phyloP scores from a whole-genome alignment of 2,888 invertebrate species.

The Strigamia crassipes region DNA sequence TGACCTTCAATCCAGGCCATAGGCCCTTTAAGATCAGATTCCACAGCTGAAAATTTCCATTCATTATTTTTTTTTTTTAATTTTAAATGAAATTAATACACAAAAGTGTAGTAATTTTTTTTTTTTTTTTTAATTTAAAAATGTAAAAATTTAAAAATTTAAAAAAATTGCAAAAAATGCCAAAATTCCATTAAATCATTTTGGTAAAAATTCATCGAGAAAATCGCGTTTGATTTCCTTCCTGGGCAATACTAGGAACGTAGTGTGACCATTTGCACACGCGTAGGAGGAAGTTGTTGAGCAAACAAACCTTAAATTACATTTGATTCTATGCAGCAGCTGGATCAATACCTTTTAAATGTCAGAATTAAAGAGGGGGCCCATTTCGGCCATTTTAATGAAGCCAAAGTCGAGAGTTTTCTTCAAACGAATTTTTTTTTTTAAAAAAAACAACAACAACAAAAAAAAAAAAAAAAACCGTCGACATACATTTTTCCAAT shows the following conservation, averaged over 20 bases:
- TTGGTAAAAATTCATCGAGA: not conserved
- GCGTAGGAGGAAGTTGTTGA: not conserved
- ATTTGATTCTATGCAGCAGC: not conserved
- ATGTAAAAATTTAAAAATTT: too few relatives aligned
- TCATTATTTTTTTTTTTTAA: not conserved
- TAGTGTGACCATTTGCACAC: not conserved
- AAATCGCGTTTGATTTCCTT: not conserved
- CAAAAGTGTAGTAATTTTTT: not conserved
- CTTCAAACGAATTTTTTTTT: not conserved
- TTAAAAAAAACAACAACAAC: not conserved
- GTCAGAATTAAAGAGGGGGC: not conserved
- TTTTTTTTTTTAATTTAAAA: too few relatives aligned
- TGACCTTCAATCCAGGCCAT: conserved; percentile 14
- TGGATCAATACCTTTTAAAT: conserved; percentile 10
- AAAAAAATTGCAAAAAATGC: not conserved
- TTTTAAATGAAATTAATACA: not conserved
- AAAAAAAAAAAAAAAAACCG: too few relatives aligned
- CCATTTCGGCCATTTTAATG: not conserved
- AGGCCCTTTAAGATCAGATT: conserved; percentile 20
- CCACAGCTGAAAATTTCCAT: not conserved
- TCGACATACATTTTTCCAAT: too few relatives aligned
- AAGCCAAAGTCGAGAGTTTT: not conserved
- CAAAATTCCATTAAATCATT: not conserved
- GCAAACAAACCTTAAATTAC: not conserved
- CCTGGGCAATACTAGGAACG: not conserved